These are phyloP conservation scores for Enchytraeus crypticus DNA, from an alignment of 2,888 invertebrate genomes.

Conservation along the genomic window DNA sequence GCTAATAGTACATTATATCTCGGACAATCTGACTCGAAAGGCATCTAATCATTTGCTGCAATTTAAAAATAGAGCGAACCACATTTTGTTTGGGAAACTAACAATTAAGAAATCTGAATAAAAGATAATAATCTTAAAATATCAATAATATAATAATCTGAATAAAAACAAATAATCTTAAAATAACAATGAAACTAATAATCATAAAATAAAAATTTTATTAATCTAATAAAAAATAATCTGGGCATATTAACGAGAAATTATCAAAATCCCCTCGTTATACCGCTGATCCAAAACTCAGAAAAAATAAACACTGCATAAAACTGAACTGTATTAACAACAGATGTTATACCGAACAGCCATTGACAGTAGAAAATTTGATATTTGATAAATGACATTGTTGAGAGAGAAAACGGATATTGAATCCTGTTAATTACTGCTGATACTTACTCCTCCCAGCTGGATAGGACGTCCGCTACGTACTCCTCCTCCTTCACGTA, in stretches of 20 bases:
- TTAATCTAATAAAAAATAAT: slow-evolving; percentile 1
- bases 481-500: slow-evolving; percentile 84
- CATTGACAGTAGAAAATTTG: not conserved
- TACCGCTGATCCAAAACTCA: not conserved
- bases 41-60: too few species aligned
- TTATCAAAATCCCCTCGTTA: too few species aligned
- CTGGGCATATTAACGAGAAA: too few species aligned
- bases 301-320: not conserved
- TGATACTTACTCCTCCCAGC: slow-evolving; percentile 73
- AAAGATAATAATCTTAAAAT: too few species aligned
- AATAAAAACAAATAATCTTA: not conserved
- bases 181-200: not conserved
- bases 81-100: too few species aligned
- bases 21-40: too few species aligned
- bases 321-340: not conserved
- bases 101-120: too few species aligned
- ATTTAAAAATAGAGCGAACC: too few species aligned
- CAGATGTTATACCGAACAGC: not conserved
- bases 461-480: slow-evolving; percentile 83
- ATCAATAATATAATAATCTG: not conserved
- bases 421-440: too few species aligned
- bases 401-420: too few species aligned
- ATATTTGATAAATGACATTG: not conserved
- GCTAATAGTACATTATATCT: too few species aligned
- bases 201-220: not conserved